A percentile compares a stretch with the other conserved stretches of the same genome.
Conservation (phyloP, 2,888 invertebrate genomes). For the Smittia aterrima region DNA sequence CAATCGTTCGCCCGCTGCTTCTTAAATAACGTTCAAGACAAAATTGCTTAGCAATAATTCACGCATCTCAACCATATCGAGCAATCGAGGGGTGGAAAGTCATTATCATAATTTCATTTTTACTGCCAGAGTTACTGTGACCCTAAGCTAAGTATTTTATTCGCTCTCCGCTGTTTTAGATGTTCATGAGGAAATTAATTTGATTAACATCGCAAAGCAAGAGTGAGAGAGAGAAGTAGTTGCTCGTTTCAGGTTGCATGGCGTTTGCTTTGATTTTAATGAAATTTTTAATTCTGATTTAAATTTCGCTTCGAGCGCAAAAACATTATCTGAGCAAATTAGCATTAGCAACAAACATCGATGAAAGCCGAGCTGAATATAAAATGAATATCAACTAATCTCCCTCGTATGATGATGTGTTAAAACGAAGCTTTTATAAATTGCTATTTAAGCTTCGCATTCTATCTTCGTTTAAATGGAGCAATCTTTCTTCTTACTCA, state of each 20-base stretch:
- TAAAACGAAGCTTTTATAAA: slow-evolving; percentile 1
- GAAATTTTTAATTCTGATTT: background rate
- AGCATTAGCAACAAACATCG: background rate
- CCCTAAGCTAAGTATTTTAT: background rate
- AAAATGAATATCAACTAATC: background rate
- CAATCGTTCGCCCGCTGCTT: background rate
- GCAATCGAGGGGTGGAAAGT: background rate
- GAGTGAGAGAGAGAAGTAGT: no score
- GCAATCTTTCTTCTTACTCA: background rate
- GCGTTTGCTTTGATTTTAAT: background rate
- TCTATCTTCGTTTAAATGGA: background rate
- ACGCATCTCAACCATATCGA: slow-evolving; percentile 3
- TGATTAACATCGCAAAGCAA: background rate
- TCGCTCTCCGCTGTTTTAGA: background rate
- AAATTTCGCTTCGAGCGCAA: background rate
- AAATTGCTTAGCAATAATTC: background rate
- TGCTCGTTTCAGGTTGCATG: background rate
- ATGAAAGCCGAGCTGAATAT: background rate
- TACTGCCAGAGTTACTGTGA: background rate
- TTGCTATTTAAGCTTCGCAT: background rate
- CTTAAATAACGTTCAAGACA: background rate
- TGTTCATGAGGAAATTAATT: background rate
- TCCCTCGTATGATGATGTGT: background rate
- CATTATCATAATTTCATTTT: slow-evolving; percentile 11
- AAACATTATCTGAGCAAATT: background rate